Conservation (phyloP, 2,888 invertebrate species). For the Rhorus exstirpatorius region DNA sequence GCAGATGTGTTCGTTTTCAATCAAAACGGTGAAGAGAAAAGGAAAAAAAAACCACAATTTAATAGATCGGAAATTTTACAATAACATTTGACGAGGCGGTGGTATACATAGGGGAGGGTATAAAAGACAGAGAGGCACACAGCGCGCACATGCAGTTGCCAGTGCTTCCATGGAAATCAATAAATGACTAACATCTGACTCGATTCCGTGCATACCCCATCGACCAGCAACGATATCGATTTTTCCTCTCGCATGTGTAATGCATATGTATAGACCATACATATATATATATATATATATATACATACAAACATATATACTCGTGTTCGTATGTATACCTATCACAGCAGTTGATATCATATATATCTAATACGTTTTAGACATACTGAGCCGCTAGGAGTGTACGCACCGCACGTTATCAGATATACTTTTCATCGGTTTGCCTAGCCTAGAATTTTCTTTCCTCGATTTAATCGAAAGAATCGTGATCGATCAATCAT, state of each 20-base stretch:
- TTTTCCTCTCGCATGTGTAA: slow-evolving; percentile 66
- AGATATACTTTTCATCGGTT: slow-evolving; percentile 24
- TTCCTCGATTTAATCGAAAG: background rate
- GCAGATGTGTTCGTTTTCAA: background rate
- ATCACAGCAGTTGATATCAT: slow-evolving; percentile 4
- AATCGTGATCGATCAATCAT: too few relatives aligned
- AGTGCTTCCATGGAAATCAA: slow-evolving; percentile 81
- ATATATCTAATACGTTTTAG: background rate
- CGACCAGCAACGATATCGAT: slow-evolving; percentile 73
- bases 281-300: background rate
- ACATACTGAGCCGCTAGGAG: slow-evolving; percentile 40
- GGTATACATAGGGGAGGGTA: slow-evolving; percentile 9
- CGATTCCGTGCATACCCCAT: slow-evolving; percentile 70
- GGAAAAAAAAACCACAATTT: background rate
- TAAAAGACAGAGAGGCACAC: slow-evolving; percentile 55
- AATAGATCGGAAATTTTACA: slow-evolving; percentile 11
- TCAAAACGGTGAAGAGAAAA: background rate
- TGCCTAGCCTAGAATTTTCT: background rate
- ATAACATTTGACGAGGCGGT: slow-evolving; percentile 26
- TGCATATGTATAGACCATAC: slow-evolving; percentile 32
- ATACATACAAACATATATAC: background rate
- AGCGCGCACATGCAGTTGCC: slow-evolving; percentile 70
- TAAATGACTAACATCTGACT: slow-evolving; percentile 76
- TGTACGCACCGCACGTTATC: slow-evolving; percentile 36
- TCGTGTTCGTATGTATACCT: slow-evolving; percentile 15